A percentile compares a stretch with the other conserved stretches of the same genome.
Conservation (phyloP, 2,888 invertebrate genomes). For the Phlogophora meticulosa region DNA sequence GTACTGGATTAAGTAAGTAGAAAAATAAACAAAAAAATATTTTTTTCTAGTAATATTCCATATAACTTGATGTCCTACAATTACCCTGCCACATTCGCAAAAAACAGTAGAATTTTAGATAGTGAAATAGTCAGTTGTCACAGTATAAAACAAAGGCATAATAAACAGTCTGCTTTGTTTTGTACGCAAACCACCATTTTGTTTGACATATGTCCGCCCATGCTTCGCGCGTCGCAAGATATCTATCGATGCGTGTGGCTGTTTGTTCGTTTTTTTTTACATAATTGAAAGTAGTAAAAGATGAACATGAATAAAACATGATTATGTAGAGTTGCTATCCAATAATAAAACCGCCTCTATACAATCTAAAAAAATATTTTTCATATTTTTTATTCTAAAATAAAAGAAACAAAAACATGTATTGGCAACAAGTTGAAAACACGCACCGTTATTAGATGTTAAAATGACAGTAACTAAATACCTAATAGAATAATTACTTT, state of each 20-base stretch:
- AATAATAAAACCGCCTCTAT: neutral
- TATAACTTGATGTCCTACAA: conserved; percentile 21
- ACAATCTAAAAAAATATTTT: too few species aligned
- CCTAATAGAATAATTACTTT: too few species aligned
- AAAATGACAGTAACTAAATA: too few species aligned
- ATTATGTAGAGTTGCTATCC: too few species aligned
- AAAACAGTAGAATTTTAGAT: conserved; percentile 27
- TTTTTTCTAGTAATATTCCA: conserved; percentile 11
- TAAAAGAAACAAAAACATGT: too few species aligned
- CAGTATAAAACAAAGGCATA: conserved; percentile 17
- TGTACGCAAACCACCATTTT: conserved; percentile 30
- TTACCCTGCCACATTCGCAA: conserved; percentile 31
- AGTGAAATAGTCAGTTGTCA: conserved; percentile 25
- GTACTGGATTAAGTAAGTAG: neutral
- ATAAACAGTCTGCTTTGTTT: conserved; percentile 29
- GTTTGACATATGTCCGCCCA: conserved; percentile 50
- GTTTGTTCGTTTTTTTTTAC: conserved; percentile 38
- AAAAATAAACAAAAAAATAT: neutral
- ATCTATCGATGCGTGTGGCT: neutral
- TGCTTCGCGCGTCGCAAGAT: neutral
- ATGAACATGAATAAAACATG: neutral
- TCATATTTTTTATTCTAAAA: too few species aligned
- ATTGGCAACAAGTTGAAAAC: too few species aligned
- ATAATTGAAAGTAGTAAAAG: neutral
- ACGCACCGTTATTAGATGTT: too few species aligned